phyloP scores from a whole-genome alignment of 2,113 vertebrate genomes.

The Paramormyrops kingsleyae region DNA sequence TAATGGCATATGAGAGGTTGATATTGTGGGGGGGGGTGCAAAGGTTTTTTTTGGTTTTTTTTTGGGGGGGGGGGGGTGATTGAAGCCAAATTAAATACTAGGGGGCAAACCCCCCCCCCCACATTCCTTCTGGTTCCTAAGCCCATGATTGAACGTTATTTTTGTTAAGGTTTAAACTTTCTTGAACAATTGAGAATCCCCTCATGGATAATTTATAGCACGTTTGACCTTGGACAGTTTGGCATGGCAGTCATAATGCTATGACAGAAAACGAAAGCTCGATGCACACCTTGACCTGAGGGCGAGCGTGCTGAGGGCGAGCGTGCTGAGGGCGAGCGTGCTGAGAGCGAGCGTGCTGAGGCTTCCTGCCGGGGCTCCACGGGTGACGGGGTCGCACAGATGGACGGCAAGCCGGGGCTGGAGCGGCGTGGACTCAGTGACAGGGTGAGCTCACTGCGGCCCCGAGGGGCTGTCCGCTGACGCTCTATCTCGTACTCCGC shows the following conservation, averaged over 20 bases:
- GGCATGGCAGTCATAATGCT: not conserved
- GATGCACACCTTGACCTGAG: slow-evolving; percentile 55
- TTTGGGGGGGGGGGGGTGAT: not conserved
- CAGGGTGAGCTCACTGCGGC: slow-evolving; percentile 81
- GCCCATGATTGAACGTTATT: not conserved
- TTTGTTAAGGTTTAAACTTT: not conserved
- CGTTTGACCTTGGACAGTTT: not conserved
- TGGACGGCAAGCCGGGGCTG: slow-evolving; percentile 46
- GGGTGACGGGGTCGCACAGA: slow-evolving; percentile 56
- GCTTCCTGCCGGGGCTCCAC: slow-evolving; percentile 56
- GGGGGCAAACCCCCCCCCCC: not conserved
- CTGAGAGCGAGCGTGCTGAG: slow-evolving; percentile 32
- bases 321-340: slow-evolving; percentile 45
- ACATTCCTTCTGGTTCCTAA: not conserved
- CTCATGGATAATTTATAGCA: not conserved
- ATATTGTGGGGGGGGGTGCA: not conserved
- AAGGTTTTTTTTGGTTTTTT: too few relatives aligned
- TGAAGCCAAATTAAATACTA: not conserved
- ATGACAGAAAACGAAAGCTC: not conserved
- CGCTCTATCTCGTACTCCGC: slow-evolving; percentile 83
- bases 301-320: slow-evolving; percentile 36
- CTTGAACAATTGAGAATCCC: not conserved
- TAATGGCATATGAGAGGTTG: not conserved
- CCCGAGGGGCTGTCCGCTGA: slow-evolving; percentile 59
- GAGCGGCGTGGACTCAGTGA: slow-evolving; percentile 70